Percentiles rank a stretch among this genome's conserved stretches.
Conservation (phyloP, 2,797 vertebrate genomes). For the Liasis olivaceus region DNA sequence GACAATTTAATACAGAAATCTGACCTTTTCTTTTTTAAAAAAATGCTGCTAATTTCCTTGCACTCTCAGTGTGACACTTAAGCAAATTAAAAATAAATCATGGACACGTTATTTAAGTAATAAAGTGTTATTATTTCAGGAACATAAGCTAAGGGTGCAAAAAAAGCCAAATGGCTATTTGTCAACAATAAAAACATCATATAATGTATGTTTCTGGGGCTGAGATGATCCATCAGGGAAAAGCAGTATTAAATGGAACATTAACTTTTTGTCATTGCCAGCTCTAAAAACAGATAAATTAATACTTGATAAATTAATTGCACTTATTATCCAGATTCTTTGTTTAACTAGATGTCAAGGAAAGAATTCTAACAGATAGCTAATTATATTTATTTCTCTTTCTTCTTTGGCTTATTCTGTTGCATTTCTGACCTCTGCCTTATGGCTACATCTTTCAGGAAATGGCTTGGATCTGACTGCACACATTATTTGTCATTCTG, state of each 20-base stretch:
- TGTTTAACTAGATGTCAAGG: not conserved
- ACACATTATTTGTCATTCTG: not conserved
- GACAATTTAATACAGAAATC: not conserved
- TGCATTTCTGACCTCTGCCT: not conserved
- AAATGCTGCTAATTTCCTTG: constrained; percentile 39
- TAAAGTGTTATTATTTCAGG: constrained; percentile 55
- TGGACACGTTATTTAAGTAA: constrained; percentile 36
- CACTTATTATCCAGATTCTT: not conserved
- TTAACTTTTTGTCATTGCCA: constrained; percentile 15
- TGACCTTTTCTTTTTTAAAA: not conserved
- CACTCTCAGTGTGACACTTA: constrained; percentile 39
- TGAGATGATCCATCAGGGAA: constrained; percentile 36
- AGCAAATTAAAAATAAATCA: constrained; percentile 62
- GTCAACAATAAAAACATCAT: constrained; percentile 44
- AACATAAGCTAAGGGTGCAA: constrained; percentile 51
- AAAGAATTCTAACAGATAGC: not conserved
- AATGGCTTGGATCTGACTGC: not conserved
- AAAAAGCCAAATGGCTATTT: constrained; percentile 58
- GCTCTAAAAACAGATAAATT: not conserved
- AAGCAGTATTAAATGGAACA: constrained; percentile 1
- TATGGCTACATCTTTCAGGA: not conserved
- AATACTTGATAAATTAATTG: constrained; percentile 12
- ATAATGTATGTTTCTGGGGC: constrained; percentile 8
- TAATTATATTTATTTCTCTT: not conserved
- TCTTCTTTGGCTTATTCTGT: not conserved